These are phyloP conservation scores for Synodontis membranacea DNA, from an alignment of 2,113 vertebrate genomes.

Conservation along the genomic window DNA sequence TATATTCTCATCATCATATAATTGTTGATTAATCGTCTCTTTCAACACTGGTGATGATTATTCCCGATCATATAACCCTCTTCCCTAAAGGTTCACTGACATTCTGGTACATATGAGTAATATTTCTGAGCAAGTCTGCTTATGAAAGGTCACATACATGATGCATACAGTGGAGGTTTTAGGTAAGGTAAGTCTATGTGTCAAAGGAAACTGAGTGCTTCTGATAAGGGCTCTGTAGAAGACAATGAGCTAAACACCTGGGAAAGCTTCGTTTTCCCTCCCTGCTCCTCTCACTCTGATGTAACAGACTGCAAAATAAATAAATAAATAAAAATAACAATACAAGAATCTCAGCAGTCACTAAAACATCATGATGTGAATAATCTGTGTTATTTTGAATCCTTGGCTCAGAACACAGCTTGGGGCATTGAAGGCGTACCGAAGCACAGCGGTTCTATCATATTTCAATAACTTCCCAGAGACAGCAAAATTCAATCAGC, in stretches of 20 bases:
- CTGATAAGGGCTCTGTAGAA: neutral
- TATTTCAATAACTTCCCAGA: conserved; percentile 19
- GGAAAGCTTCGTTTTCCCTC: neutral
- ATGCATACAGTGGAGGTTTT: neutral
- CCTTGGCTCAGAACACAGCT: conserved; percentile 12
- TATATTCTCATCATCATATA: too few relatives aligned
- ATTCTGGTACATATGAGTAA: neutral
- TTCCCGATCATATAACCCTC: neutral
- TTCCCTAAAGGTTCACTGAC: neutral
- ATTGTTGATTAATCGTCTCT: too few relatives aligned
- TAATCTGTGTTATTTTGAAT: conserved; percentile 13
- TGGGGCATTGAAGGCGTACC: neutral
- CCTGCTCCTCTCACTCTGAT: neutral
- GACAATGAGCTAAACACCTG: neutral
- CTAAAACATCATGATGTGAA: conserved; percentile 8
- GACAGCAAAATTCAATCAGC: conserved; percentile 18
- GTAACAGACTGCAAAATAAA: neutral
- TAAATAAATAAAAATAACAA: neutral
- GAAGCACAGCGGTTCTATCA: conserved; percentile 6
- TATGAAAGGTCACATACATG: neutral
- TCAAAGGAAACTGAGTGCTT: neutral
- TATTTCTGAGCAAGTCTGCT: neutral
- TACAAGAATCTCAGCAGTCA: neutral
- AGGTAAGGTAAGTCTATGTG: neutral
- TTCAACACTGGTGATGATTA: neutral